A percentile compares a stretch with the other conserved stretches of the same genome.
phyloP scores from a whole-genome alignment of 2,797 vertebrate species.

The Denticeps clupeoides region DNA sequence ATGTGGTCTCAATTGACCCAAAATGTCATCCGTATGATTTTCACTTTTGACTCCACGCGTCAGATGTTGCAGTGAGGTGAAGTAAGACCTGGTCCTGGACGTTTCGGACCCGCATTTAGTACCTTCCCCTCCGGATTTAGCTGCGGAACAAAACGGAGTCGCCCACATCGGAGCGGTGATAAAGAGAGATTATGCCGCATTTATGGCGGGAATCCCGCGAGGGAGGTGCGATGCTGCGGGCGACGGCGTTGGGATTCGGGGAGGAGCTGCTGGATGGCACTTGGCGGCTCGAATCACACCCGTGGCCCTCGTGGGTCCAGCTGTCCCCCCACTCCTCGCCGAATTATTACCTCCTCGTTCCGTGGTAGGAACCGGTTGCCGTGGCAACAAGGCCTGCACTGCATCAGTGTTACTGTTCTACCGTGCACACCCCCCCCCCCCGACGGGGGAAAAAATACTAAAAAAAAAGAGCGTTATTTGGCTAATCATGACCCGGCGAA shows the following conservation, averaged over 20 bases:
- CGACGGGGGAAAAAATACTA: conserved; percentile 1
- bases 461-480: too few species aligned
- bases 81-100: too few species aligned
- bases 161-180: conserved; percentile 18
- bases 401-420: conserved; percentile 27
- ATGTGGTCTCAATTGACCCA: too few species aligned
- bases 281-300: conserved; percentile 22
- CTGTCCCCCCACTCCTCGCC: conserved; percentile 31
- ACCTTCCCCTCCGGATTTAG: conserved; percentile 14
- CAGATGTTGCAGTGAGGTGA: too few species aligned
- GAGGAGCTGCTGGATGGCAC: neutral
- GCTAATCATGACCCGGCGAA: too few species aligned
- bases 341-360: conserved; percentile 39
- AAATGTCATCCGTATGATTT: too few species aligned
- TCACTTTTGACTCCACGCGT: too few species aligned
- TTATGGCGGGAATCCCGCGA: conserved; percentile 14
- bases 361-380: conserved; percentile 47
- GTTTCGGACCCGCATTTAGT: too few species aligned
- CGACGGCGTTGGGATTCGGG: neutral
- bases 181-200: conserved; percentile 26
- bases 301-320: conserved; percentile 23
- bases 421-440: conserved; percentile 18
- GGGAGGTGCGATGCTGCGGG: neutral
- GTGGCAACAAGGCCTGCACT: conserved; percentile 45
- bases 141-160: conserved; percentile 8